Conservation (phyloP, 2,888 invertebrate genomes). For the Myopa testacea region DNA sequence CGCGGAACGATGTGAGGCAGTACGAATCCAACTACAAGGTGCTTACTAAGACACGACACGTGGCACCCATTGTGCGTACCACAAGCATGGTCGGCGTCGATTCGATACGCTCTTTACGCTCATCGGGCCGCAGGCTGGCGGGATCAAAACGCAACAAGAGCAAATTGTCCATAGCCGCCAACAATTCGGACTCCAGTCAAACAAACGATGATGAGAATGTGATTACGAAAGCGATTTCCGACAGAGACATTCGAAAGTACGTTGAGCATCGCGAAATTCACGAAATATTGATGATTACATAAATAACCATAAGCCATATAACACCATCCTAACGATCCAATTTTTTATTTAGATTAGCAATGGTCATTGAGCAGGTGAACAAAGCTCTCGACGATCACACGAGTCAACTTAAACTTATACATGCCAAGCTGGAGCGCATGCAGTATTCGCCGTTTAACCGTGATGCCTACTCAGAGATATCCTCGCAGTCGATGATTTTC, state of each 20-base stretch:
- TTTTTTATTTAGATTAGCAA: constrained; percentile 69
- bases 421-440: constrained; percentile 61
- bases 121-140: constrained; percentile 61
- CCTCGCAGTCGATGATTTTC: constrained; percentile 31
- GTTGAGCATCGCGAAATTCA: constrained; percentile 27
- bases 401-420: constrained; percentile 67
- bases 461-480: constrained; percentile 15
- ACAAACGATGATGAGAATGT: constrained; percentile 59
- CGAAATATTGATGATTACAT: not conserved
- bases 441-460: constrained; percentile 57
- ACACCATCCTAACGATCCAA: too few relatives aligned
- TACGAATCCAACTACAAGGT: constrained; percentile 87
- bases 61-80: constrained; percentile 79
- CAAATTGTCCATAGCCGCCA: constrained; percentile 67
- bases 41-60: constrained; percentile 80
- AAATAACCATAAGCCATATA: too few relatives aligned
- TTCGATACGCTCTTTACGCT: constrained; percentile 69
- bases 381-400: constrained; percentile 70
- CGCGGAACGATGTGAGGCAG: constrained; percentile 85
- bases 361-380: constrained; percentile 70
- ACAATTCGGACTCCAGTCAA: constrained; percentile 71
- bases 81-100: constrained; percentile 79
- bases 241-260: constrained; percentile 54
- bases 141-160: constrained; percentile 46
- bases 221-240: constrained; percentile 47